Evolutionary conservation across 2,888 invertebrate genomes (phyloP).

Genomic region (Cremastinae sp.): DNA sequence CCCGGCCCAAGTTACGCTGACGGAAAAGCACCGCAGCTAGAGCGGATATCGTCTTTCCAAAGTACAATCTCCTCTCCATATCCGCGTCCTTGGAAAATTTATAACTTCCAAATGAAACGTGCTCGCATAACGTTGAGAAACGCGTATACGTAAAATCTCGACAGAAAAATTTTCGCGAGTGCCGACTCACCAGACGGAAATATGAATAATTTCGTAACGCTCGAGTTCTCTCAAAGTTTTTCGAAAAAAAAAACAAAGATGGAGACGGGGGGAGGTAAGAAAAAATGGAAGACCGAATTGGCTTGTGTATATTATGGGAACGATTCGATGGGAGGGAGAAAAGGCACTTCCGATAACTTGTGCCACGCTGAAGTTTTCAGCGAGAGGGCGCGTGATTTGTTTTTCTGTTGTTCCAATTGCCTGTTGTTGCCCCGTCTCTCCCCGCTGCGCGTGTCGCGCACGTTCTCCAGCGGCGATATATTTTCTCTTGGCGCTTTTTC

Average conservation of each 20-base stretch:
- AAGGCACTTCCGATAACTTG: slow-evolving; percentile 42
- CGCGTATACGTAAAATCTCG: too few species aligned
- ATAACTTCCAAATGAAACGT: slow-evolving; percentile 7
- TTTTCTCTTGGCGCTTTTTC: slow-evolving; percentile 45
- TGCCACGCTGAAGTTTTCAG: slow-evolving; percentile 41
- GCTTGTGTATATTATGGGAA: neutral
- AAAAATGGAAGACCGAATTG: neutral
- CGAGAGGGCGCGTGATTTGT: slow-evolving; percentile 58
- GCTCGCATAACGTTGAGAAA: neutral
- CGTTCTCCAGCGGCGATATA: slow-evolving; percentile 49
- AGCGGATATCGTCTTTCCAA: slow-evolving; percentile 47
- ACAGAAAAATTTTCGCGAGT: too few species aligned
- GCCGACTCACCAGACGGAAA: too few species aligned
- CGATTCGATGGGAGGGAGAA: slow-evolving; percentile 30
- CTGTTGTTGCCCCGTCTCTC: slow-evolving; percentile 40
- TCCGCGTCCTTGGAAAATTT: neutral
- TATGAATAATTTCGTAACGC: neutral
- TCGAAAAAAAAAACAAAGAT: neutral
- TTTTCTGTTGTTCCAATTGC: slow-evolving; percentile 58
- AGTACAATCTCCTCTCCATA: slow-evolving; percentile 30
- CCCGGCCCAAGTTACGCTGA: slow-evolving; percentile 36
- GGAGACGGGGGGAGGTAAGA: neutral
- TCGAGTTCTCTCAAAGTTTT: neutral
- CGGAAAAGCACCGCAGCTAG: slow-evolving; percentile 27
- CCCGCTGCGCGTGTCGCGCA: slow-evolving; percentile 46